Percentiles rank a stretch among this genome's conserved stretches.
Conservation (phyloP, 53 echinoderm and acorn worm genomes). For the Pentamera pediparva region DNA sequence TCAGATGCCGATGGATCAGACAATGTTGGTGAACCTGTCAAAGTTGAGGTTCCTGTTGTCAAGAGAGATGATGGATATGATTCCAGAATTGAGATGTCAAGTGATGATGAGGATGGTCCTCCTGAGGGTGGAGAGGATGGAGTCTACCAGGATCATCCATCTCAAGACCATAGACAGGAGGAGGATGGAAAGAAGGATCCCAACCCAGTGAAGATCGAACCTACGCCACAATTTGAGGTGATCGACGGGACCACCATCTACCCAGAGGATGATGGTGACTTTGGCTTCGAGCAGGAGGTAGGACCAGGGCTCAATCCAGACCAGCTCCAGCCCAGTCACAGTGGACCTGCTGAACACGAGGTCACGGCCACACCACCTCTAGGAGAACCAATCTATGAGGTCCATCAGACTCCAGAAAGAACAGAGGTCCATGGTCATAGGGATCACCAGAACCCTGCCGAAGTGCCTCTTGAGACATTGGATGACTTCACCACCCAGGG, state of each 20-base stretch:
- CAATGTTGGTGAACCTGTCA: too few species aligned
- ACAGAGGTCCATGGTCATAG: too few species aligned
- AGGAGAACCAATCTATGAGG: background rate
- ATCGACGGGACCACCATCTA: constrained; percentile 52
- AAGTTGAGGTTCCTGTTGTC: too few species aligned
- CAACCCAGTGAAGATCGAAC: constrained; percentile 32
- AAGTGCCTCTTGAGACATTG: too few species aligned
- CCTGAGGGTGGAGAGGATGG: background rate
- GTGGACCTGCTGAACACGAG: background rate
- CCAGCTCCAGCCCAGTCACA: constrained; percentile 13
- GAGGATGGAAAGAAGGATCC: background rate
- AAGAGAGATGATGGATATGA: too few species aligned
- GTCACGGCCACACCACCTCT: constrained; percentile 8
- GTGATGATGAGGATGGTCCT: background rate
- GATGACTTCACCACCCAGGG: too few species aligned
- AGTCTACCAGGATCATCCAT: too few species aligned
- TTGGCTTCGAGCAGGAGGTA: constrained; percentile 1
- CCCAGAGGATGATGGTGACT: constrained; percentile 35
- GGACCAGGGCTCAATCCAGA: background rate
- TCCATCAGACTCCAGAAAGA: too few species aligned
- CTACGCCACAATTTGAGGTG: constrained; percentile 49
- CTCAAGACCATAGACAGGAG: too few species aligned
- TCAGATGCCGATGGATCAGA: too few species aligned
- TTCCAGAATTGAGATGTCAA: background rate
- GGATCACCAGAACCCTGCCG: too few species aligned